A percentile compares a stretch with the other conserved stretches of the same genome.
Evolutionary conservation across 1,140 invertebrate genomes (phyloP).

Genomic region (Drosophila saltans): DNA sequence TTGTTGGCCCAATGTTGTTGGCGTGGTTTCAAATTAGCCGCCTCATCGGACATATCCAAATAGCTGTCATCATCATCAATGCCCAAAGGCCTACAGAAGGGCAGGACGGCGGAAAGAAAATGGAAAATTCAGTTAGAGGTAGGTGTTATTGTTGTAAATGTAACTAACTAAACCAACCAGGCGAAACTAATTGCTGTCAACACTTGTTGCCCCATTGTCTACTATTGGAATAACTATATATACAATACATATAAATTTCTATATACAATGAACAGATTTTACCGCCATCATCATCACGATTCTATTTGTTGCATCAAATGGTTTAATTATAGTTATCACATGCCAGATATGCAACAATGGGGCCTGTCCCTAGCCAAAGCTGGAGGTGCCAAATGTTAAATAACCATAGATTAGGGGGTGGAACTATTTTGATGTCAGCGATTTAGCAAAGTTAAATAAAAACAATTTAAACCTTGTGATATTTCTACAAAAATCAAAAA

Average conservation of each 20-base stretch:
- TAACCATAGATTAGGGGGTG: slow-evolving; percentile 30
- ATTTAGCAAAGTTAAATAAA: background rate
- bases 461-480: background rate
- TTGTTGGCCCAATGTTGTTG: slow-evolving; percentile 94
- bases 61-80: slow-evolving; percentile 88
- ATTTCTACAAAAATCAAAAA: background rate
- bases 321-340: slow-evolving; percentile 76
- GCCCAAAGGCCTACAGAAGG: slow-evolving; percentile 85
- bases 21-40: slow-evolving; percentile 88
- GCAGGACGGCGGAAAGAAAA: slow-evolving; percentile 22
- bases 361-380: slow-evolving; percentile 19
- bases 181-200: slow-evolving; percentile 66
- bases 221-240: background rate
- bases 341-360: slow-evolving; percentile 52
- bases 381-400: slow-evolving; percentile 56
- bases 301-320: slow-evolving; percentile 61
- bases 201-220: slow-evolving; percentile 29
- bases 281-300: slow-evolving; percentile 27
- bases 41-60: slow-evolving; percentile 86
- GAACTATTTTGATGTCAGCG: slow-evolving; percentile 35
- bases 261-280: slow-evolving; percentile 32
- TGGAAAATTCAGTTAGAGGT: slow-evolving; percentile 9
- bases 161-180: slow-evolving; percentile 24
- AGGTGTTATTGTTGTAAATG: background rate
- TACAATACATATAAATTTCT: slow-evolving; percentile 4